phyloP scores from a whole-genome alignment of 2,797 vertebrate species.

The Chanos chanos region DNA sequence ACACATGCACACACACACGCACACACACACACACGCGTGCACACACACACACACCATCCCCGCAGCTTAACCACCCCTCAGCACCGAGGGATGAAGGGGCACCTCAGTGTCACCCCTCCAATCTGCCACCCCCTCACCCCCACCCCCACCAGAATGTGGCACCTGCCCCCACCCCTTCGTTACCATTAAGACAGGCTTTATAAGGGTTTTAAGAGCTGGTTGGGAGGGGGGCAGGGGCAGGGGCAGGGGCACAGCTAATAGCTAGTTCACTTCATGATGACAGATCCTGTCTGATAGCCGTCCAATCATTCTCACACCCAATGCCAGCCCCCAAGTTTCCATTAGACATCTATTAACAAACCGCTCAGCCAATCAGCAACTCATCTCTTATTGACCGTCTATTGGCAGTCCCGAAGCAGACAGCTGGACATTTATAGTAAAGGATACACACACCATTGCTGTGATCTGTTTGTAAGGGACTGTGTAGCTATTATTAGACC shows the following conservation, averaged over 20 bases:
- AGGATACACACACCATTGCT: background rate
- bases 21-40: no score
- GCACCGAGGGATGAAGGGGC: constrained; percentile 54
- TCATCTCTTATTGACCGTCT: constrained; percentile 44
- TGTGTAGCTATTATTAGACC: no score
- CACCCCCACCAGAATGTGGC: constrained; percentile 43
- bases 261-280: constrained; percentile 58
- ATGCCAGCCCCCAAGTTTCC: constrained; percentile 49
- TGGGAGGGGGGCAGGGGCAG: no score
- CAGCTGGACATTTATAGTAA: constrained; percentile 32
- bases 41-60: no score
- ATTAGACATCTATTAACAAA: constrained; percentile 50
- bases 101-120: constrained; percentile 43
- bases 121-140: constrained; percentile 22
- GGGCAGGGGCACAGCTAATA: constrained; percentile 50
- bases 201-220: constrained; percentile 64
- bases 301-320: constrained; percentile 5
- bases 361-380: constrained; percentile 1
- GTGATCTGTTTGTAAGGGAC: constrained; percentile 19
- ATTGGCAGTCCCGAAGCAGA: constrained; percentile 42
- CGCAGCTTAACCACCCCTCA: no score
- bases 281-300: constrained; percentile 58
- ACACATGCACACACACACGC: no score
- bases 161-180: constrained; percentile 48
- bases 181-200: constrained; percentile 67